These are phyloP conservation scores for Tokudaia tokunoshimensis DNA, from an alignment of 2,797 vertebrate species.

Conservation along the genomic window DNA sequence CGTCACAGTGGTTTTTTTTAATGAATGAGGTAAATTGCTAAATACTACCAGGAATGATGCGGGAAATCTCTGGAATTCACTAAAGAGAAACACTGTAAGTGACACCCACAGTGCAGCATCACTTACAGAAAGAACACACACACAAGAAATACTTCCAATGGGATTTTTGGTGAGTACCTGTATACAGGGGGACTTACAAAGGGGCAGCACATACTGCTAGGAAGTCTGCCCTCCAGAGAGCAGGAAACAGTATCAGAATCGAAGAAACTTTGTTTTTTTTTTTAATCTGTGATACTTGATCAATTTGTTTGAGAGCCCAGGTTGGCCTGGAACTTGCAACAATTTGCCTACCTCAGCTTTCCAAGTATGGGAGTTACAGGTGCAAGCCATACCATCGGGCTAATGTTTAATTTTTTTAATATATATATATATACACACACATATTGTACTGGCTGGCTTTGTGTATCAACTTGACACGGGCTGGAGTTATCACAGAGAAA, in stretches of 20 bases:
- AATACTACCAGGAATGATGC: background rate
- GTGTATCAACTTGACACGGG: too few species aligned
- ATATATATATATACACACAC: too few species aligned
- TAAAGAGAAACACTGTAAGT: background rate
- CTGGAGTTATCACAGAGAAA: too few species aligned
- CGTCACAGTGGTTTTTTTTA: constrained; percentile 67
- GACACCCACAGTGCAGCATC: background rate
- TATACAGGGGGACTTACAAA: background rate
- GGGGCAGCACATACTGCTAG: background rate
- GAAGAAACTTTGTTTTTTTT: background rate
- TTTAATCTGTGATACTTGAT: background rate
- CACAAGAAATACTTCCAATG: background rate
- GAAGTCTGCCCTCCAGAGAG: background rate
- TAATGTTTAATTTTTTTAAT: background rate
- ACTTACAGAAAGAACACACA: background rate
- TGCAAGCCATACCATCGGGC: background rate
- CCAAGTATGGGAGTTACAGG: background rate
- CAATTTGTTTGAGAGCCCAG: background rate
- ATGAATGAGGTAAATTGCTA: constrained; percentile 56
- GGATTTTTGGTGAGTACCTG: background rate
- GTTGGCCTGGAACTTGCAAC: background rate
- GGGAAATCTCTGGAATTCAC: background rate
- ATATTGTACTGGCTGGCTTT: too few species aligned
- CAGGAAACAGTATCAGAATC: background rate
- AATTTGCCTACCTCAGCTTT: background rate